Percentiles rank a stretch among this genome's conserved stretches.
Evolutionary conservation across 1,140 invertebrate species (phyloP).

Genomic region (Drosophila repletoides): DNA sequence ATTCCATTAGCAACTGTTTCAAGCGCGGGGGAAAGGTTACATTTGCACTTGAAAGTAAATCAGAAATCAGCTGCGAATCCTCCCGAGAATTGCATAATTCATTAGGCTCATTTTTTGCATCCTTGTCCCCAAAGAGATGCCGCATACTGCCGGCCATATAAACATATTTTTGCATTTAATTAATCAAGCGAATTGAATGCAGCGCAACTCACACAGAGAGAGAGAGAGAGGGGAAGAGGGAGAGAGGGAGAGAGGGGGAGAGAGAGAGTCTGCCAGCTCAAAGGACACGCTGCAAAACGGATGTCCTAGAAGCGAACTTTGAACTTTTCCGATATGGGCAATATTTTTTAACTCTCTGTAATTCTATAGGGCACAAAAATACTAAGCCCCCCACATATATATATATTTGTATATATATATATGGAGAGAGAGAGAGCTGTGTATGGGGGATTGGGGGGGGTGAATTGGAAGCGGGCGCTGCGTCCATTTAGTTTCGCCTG

Average conservation of each 20-base stretch:
- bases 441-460: too few relatives aligned
- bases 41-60: constrained; percentile 49
- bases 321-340: constrained; percentile 66
- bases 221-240: too few relatives aligned
- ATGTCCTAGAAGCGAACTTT: constrained; percentile 53
- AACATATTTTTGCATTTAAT: constrained; percentile 76
- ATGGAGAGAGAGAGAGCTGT: too few relatives aligned
- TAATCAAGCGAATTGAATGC: constrained; percentile 57
- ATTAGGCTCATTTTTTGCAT: constrained; percentile 40
- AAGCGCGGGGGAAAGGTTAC: constrained; percentile 29
- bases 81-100: constrained; percentile 52
- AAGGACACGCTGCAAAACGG: constrained; percentile 48
- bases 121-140: constrained; percentile 58
- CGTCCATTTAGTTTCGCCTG: too few relatives aligned
- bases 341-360: constrained; percentile 45
- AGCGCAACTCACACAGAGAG: too few relatives aligned
- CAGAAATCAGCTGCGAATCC: constrained; percentile 16
- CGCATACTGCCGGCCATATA: constrained; percentile 52
- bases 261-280: too few relatives aligned
- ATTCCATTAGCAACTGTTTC: too few relatives aligned
- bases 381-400: constrained; percentile 63
- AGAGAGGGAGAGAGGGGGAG: too few relatives aligned
- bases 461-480: too few relatives aligned
- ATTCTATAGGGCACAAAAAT: constrained; percentile 39
- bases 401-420: too few relatives aligned